Base-by-base conservation (phyloP, 2,113 vertebrate species). In the Odontesthes bonariensis region DNA sequence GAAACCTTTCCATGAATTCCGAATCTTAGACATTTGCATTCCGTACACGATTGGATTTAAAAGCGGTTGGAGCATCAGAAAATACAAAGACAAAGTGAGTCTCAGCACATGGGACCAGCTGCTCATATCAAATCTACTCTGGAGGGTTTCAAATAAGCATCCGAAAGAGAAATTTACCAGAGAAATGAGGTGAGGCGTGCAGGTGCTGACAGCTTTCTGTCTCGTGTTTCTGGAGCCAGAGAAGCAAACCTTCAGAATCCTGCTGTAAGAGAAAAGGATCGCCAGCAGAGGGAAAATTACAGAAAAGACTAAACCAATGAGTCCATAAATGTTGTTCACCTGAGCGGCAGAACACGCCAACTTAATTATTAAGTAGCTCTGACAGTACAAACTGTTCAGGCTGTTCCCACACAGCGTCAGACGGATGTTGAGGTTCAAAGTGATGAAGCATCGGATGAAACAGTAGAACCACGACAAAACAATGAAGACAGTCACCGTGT, bases 301-400 rank as follows among this genome's bases (percentile, higher is more conserved):
- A 27, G 27, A 42, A 42, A 42, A 42, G 40, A 42, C 5, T 3
- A 42, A 8, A 42, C 40, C n/a, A 32, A 17, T 3, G 22, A 84
- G 54, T 8, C 88, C 86, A 38, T 64, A 81, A 3, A 89, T 78
- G 54, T 88, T 90, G 14, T 79, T 82, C 7, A 79, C 42, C 11
- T 2, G 73, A 0, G 79, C 84, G 31, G 86, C 85, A 9, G 52
- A 81, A 60, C 90, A 91, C 17, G 88, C 69, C 35, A 88, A 52
- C 66, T 84, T 90, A 6, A 87, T 70, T 6, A 89, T 38, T 14
- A 77, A 61, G 27, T 27, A 27, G 27, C 27, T 27, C 35, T 82
- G 84, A 56, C 90, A 92, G 47, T 69, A 88, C 0, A 92, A 78
- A 27, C 84, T 89, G 31, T 80, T n/a, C 5, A 92, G 72, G 8